phyloP scores from a whole-genome alignment of 2,113 vertebrate genomes.

The Oreocharis arfaki region DNA sequence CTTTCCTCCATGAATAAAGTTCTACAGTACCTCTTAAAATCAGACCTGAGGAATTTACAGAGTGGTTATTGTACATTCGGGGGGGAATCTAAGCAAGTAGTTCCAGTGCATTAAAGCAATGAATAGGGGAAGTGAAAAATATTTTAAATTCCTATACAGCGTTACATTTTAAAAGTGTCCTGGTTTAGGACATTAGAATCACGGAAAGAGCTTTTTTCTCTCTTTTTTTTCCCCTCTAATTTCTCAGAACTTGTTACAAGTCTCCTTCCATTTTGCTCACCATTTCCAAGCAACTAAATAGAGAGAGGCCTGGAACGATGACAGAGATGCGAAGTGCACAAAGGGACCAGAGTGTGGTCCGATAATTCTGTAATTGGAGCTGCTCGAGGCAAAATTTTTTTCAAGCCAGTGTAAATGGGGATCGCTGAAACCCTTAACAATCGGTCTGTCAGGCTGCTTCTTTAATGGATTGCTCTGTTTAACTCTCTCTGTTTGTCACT shows the following conservation, averaged over 20 bases:
- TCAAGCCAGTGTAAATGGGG: constrained; percentile 46
- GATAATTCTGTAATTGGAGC: constrained; percentile 63
- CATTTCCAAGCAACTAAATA: constrained; percentile 65
- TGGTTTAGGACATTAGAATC: not conserved
- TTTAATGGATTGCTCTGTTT: constrained; percentile 58
- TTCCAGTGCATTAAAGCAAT: constrained; percentile 58
- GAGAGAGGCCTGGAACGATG: constrained; percentile 46
- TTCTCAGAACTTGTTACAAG: constrained; percentile 66
- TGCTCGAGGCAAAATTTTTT: constrained; percentile 19
- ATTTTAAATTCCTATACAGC: constrained; percentile 60
- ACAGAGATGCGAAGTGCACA: constrained; percentile 52
- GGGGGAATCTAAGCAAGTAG: not conserved
- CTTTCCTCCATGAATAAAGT: not conserved
- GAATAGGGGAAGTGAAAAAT: constrained; percentile 60
- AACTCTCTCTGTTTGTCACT: constrained; percentile 56
- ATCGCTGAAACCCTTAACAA: constrained; percentile 49
- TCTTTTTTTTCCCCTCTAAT: not conserved
- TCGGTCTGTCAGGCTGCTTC: constrained; percentile 30
- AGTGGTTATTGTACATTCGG: constrained; percentile 49
- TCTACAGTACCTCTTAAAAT: constrained; percentile 43
- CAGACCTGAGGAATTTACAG: constrained; percentile 58
- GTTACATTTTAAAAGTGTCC: constrained; percentile 62
- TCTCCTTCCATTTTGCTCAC: constrained; percentile 64
- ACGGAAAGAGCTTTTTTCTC: not conserved
- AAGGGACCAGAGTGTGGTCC: constrained; percentile 51